Conservation (phyloP, 2,113 vertebrate genomes). For the Protobothrops mucrosquamatus region DNA sequence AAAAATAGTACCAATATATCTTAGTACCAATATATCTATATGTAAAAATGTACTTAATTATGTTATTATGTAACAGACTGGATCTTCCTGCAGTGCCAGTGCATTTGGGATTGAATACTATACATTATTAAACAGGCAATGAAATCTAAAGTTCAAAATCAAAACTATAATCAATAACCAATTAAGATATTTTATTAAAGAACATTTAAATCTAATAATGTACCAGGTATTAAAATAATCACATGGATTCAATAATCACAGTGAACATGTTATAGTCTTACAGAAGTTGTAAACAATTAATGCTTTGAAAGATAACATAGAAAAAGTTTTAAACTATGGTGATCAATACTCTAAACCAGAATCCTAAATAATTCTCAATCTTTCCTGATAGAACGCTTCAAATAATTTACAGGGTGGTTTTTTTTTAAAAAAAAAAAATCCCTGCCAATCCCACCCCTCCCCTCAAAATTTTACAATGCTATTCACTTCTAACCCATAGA, state of each 20-base stretch:
- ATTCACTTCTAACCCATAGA: not conserved
- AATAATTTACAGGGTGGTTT: not conserved
- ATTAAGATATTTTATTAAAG: not conserved
- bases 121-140: not conserved
- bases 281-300: not conserved
- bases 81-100: not conserved
- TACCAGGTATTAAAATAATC: not conserved
- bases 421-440: not conserved
- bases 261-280: not conserved
- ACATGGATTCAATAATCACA: not conserved
- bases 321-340: not conserved
- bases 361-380: not conserved
- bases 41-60: slow-evolving; percentile 30
- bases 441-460: not conserved
- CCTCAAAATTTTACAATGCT: not conserved
- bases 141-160: not conserved
- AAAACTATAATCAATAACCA: not conserved
- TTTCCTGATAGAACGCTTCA: not conserved
- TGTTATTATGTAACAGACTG: not conserved
- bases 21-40: not conserved
- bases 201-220: not conserved
- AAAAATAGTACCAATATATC: slow-evolving; percentile 7
- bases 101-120: not conserved
- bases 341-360: not conserved
- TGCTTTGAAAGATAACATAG: not conserved